Evolutionary conservation across 2,113 vertebrate species (phyloP).

Genomic region (Ciconia boyciana): DNA sequence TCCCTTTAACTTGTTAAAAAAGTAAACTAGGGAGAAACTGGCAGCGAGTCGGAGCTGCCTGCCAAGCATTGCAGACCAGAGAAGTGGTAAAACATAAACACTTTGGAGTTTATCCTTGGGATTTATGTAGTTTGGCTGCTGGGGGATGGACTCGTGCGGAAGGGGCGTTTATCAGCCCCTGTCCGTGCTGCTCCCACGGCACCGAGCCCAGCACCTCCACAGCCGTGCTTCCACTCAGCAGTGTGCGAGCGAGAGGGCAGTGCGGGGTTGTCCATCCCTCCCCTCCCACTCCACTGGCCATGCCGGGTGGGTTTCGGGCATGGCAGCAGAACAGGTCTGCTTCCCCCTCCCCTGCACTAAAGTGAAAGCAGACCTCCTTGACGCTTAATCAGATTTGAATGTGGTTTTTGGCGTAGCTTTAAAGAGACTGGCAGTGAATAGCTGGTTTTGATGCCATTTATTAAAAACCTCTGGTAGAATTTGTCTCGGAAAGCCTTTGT

Average conservation of each 20-base stretch:
- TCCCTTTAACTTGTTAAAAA: constrained; percentile 41
- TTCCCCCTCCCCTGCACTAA: background rate
- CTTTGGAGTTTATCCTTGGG: constrained; percentile 41
- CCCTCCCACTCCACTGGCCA: background rate
- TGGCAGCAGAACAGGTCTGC: background rate
- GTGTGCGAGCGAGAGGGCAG: background rate
- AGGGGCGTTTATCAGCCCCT: background rate
- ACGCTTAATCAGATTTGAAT: constrained; percentile 75
- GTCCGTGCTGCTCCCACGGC: rapidly evolving
- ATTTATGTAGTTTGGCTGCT: constrained; percentile 16
- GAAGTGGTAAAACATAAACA: constrained; percentile 66
- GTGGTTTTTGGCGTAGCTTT: constrained; percentile 73
- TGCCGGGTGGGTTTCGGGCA: background rate
- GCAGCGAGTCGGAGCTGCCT: background rate
- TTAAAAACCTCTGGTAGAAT: constrained; percentile 75
- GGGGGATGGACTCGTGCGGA: background rate
- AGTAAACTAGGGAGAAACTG: constrained; percentile 54
- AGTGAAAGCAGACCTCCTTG: constrained; percentile 75
- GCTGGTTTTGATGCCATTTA: constrained; percentile 75
- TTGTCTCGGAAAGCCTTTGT: constrained; percentile 75
- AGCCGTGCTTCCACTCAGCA: rapidly evolving
- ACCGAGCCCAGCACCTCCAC: rapidly evolving
- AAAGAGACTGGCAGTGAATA: constrained; percentile 78
- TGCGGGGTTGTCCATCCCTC: background rate
- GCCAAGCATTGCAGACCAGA: constrained; percentile 49